phyloP scores from a whole-genome alignment of 2,113 vertebrate genomes.

The Microtus oregoni region DNA sequence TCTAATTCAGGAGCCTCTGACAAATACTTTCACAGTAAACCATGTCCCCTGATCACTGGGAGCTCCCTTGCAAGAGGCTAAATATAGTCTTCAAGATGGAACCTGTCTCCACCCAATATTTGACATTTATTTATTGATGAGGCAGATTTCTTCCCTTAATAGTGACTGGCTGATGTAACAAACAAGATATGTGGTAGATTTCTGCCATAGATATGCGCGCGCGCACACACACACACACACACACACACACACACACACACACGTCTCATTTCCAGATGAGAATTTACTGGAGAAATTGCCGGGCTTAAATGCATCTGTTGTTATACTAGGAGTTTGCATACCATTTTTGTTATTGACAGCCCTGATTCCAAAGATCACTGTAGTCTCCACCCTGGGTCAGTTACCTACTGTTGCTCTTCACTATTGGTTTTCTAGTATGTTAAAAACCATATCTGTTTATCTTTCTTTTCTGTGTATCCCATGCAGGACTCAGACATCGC shows the following conservation, averaged over 20 bases:
- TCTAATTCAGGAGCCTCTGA: not conserved
- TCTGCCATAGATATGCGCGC: not conserved
- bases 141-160: not conserved
- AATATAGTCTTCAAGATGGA: not conserved
- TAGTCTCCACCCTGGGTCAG: not conserved
- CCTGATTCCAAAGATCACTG: constrained; percentile 1
- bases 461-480: not conserved
- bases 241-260: not conserved
- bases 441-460: not conserved
- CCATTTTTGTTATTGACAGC: not conserved
- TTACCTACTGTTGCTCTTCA: not conserved
- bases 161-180: not conserved
- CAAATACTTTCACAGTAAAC: not conserved
- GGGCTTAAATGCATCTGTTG: not conserved
- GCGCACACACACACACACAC: not conserved
- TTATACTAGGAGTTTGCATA: not conserved
- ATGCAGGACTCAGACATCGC: not conserved
- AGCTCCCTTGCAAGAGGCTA: not conserved
- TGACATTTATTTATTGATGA: not conserved
- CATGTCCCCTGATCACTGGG: not conserved
- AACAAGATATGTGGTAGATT: not conserved
- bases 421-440: not conserved
- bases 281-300: not conserved
- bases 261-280: not conserved
- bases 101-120: not conserved